Evolutionary conservation across 1,140 invertebrate species (phyloP), one percentile per base, ranked within the genome.

Genomic region (Pantala flavescens): DNA sequence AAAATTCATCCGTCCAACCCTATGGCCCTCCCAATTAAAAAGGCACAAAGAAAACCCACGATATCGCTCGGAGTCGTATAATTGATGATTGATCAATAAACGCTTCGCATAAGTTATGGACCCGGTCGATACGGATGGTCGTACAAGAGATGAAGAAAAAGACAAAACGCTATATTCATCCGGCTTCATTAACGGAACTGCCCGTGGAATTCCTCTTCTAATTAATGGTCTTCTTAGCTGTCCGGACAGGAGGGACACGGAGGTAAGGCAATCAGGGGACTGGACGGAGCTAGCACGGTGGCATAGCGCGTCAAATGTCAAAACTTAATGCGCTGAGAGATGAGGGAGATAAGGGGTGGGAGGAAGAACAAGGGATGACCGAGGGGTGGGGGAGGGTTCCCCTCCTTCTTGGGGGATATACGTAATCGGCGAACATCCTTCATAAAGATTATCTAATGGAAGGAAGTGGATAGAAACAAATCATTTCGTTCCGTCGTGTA

Each of bases 321-420:
- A 63, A 63, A 63, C 49, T 63, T 63, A 63, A 63, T 63, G 49
- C 49, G 49, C 49, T 21, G n/a, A 19, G 49, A 63, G 49, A 63
- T 63, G 16, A 16, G 16, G 3, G 14, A 63, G 49, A 63, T 63
- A 63, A 63, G 49, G n/a, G 16, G 12, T 3, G 12, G 49, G n/a
- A 14, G 49, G 12, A 63, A 7, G 49, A 21, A 63, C 16, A 63
- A 21, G 49, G 49, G 49, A 63, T 36, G 9, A 63, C 14, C 3
- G 12, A 19, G 49, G 49, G 12, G 49, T 3, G 49, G 49, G 49
- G 2, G 49, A 7, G 5, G 2, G 49, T 9, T 9, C 28, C 28
- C 28, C 28, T 36, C 28, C 28, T 5, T 7, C 49, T 63, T 63
- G 49, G 14, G 49, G 49, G 2, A 63, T 36, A 36, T 63, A 63